Evolutionary conservation across 2,797 vertebrate genomes (phyloP).

Genomic region (Hydrolagus colliei): DNA sequence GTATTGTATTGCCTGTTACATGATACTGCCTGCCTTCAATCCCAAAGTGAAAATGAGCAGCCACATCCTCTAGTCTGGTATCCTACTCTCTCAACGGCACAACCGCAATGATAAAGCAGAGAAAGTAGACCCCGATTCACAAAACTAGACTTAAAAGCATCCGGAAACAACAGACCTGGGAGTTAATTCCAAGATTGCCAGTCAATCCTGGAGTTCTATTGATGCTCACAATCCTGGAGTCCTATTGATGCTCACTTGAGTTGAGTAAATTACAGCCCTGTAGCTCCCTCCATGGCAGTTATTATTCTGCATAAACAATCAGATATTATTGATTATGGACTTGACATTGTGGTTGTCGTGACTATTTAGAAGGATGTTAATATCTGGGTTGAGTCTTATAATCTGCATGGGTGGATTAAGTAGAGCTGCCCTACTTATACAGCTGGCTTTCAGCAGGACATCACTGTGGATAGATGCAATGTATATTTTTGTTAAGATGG

Average conservation of each 20-base stretch:
- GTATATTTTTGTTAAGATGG: not conserved
- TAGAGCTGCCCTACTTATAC: not conserved
- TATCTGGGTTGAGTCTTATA: conserved; percentile 12
- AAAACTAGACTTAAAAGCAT: not conserved
- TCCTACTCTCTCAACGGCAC: not conserved
- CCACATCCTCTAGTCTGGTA: not conserved
- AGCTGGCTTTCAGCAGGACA: not conserved
- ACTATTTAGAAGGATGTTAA: not conserved
- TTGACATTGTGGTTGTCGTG: not conserved
- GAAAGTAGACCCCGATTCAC: not conserved
- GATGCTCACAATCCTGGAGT: not conserved
- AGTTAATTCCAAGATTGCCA: not conserved
- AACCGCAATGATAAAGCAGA: not conserved
- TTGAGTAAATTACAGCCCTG: not conserved
- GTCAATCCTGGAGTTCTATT: not conserved
- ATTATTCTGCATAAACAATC: conserved; percentile 15
- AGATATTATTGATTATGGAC: not conserved
- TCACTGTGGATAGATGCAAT: no score
- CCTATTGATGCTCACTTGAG: not conserved
- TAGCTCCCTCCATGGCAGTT: not conserved
- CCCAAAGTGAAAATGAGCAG: not conserved
- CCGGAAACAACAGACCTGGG: not conserved
- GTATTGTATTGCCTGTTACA: not conserved
- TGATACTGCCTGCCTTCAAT: not conserved
- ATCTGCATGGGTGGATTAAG: not conserved